Evolutionary conservation across 1,140 invertebrate species (phyloP), one percentile per base, ranked within the genome.

Genomic region (Gonatopus flavifemur): DNA sequence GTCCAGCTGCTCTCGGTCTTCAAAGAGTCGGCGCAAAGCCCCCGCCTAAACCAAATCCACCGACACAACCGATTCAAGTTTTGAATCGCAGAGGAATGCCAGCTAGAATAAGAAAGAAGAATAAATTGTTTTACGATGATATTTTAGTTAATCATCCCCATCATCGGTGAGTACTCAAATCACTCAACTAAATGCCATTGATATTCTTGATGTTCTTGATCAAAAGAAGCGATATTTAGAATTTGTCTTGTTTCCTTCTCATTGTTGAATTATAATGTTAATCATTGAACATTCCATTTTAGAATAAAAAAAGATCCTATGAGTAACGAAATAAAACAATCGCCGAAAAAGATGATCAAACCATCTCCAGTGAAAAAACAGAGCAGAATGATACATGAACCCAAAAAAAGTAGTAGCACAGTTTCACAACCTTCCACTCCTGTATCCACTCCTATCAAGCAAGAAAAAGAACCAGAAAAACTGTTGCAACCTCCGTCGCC

Each of bases 61-160:
- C 84, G 28, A 84, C 83, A 49, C 83, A 86, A 64, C 87, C 86
- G 1, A 81, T 88, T 8, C 86, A 88, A 68, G 85, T 88, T 46
- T 72, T 93, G 2, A 93, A 93, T 74, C 84, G 89, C 8, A 81
- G 91, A 70, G 91, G 91, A 36, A 92, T 91, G 88, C 93, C 93
- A 39, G 89, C 89, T 2, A 81, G 93, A 52, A 93, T 94, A 45
- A 80, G 93, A 40, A 96, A 95, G 73, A 91, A 91, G 66, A 96
- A 96, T 74, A 86, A 86, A 64, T 80, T 94, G 36, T 94, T 95
- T 73, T 94, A 88, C 77, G 93, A 95, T 78, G 92, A 96, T 77
- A 89, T 94, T 67, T 86, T 94, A 65, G 88, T 94, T 30, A 94
- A 90, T 74, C 87, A 86, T 64, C 84, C 82, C 49, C 88, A 88